These are phyloP conservation scores for Eilema sororculum DNA, from an alignment of 2,888 invertebrate species.

Conservation along the genomic window DNA sequence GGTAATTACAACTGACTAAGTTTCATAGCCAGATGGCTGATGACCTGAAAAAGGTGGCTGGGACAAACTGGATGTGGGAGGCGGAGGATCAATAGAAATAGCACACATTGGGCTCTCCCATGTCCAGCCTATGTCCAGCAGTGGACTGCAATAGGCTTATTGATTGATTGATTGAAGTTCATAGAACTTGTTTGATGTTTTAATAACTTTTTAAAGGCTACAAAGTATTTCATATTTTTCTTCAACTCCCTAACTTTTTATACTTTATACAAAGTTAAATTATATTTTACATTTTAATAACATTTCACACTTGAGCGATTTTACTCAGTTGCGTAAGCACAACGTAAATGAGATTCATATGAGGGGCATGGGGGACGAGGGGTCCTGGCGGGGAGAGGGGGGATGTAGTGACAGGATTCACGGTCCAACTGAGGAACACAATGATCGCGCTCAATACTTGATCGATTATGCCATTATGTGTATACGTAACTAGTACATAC, in stretches of 20 bases:
- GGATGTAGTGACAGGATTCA: slow-evolving; percentile 83
- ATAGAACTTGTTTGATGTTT: too few species aligned
- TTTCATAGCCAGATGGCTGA: too few species aligned
- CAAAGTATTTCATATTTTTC: background rate
- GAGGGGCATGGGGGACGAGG: slow-evolving; percentile 56
- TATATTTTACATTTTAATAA: slow-evolving; percentile 69
- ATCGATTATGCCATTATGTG: slow-evolving; percentile 84
- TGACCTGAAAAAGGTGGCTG: background rate
- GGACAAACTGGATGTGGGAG: too few species aligned
- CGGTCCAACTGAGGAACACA: slow-evolving; percentile 84
- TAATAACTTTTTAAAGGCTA: background rate
- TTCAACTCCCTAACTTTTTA: background rate
- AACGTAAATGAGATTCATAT: slow-evolving; percentile 84
- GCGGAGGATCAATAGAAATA: too few species aligned
- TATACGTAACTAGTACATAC: slow-evolving; percentile 55
- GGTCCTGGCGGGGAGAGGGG: slow-evolving; percentile 48
- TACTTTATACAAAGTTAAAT: background rate
- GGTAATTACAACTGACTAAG: background rate
- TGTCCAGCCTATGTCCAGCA: too few species aligned
- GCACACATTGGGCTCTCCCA: too few species aligned
- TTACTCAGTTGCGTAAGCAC: slow-evolving; percentile 83
- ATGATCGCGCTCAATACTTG: slow-evolving; percentile 84
- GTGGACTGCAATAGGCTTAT: too few species aligned
- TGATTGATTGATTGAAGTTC: too few species aligned
- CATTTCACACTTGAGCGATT: slow-evolving; percentile 76